phyloP scores from a whole-genome alignment of 2,113 vertebrate genomes.

The Proterorhinus semilunaris region DNA sequence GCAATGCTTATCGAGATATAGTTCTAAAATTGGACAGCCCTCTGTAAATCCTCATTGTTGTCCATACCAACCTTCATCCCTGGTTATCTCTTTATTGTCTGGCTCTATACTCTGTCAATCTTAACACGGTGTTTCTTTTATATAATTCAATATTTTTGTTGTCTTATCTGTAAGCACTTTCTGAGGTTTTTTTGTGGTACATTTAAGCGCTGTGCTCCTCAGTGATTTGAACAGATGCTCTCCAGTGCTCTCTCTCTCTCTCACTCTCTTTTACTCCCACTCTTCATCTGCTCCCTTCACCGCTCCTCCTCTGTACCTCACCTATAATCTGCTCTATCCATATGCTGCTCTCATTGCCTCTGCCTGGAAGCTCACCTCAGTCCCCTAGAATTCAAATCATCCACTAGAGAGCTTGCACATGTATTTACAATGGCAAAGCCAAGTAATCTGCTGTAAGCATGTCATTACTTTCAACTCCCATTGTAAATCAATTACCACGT shows the following conservation, averaged over 20 bases:
- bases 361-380: slow-evolving; percentile 31
- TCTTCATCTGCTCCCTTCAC: slow-evolving; percentile 68
- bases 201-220: slow-evolving; percentile 26
- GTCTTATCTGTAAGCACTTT: slow-evolving; percentile 21
- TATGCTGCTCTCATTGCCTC: slow-evolving; percentile 54
- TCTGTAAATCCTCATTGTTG: too few species aligned
- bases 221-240: slow-evolving; percentile 68
- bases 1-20: too few species aligned
- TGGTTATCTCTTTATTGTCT: too few species aligned
- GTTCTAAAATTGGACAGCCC: too few species aligned
- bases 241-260: slow-evolving; percentile 38
- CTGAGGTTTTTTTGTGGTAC: slow-evolving; percentile 10
- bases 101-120: too few species aligned
- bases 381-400: slow-evolving; percentile 46
- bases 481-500: too few species aligned
- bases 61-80: too few species aligned
- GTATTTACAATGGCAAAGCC: slow-evolving; percentile 28
- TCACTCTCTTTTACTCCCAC: slow-evolving; percentile 66
- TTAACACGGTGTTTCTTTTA: too few species aligned
- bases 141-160: too few species aligned
- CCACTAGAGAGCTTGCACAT: slow-evolving; percentile 41
- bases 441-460: too few species aligned
- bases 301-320: slow-evolving; percentile 53
- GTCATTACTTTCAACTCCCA: too few species aligned
- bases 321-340: slow-evolving; percentile 45